phyloP scores from a whole-genome alignment of 1,140 invertebrate genomes.

The Potamilus streckersoni region DNA sequence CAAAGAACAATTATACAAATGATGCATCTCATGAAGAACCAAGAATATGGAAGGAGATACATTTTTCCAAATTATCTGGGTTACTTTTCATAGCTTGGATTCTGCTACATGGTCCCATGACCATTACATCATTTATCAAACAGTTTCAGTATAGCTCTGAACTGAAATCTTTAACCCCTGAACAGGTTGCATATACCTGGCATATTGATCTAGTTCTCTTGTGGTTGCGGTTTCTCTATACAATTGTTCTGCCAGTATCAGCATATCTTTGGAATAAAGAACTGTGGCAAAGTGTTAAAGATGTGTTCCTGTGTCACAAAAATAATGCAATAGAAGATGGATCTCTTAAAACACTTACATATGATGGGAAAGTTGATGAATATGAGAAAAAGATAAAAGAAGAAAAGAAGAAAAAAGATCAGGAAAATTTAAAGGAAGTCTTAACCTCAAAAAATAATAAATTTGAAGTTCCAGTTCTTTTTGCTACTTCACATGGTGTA shows the following conservation, averaged over 20 bases:
- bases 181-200: slow-evolving; percentile 42
- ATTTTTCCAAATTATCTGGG: slow-evolving; percentile 37
- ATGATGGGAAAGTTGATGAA: slow-evolving; percentile 24
- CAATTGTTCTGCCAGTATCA: slow-evolving; percentile 50
- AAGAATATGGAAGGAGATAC: slow-evolving; percentile 40
- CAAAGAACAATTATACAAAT: slow-evolving; percentile 50
- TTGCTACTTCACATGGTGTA: slow-evolving; percentile 63
- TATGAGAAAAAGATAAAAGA: slow-evolving; percentile 24
- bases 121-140: slow-evolving; percentile 47
- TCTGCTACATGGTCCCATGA: slow-evolving; percentile 50
- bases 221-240: slow-evolving; percentile 57
- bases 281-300: slow-evolving; percentile 57
- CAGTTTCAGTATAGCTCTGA: slow-evolving; percentile 47
- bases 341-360: slow-evolving; percentile 20
- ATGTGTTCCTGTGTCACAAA: slow-evolving; percentile 54
- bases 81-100: slow-evolving; percentile 53
- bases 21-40: slow-evolving; percentile 34
- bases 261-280: slow-evolving; percentile 55
- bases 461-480: slow-evolving; percentile 60
- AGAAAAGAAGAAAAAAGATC: slow-evolving; percentile 35
- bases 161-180: slow-evolving; percentile 16
- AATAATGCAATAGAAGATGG: slow-evolving; percentile 59
- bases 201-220: slow-evolving; percentile 49
- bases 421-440: slow-evolving; percentile 28
- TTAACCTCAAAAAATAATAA: background rate